Evolutionary conservation across 1,140 invertebrate genomes (phyloP).

Genomic region (Papilio dardanus): DNA sequence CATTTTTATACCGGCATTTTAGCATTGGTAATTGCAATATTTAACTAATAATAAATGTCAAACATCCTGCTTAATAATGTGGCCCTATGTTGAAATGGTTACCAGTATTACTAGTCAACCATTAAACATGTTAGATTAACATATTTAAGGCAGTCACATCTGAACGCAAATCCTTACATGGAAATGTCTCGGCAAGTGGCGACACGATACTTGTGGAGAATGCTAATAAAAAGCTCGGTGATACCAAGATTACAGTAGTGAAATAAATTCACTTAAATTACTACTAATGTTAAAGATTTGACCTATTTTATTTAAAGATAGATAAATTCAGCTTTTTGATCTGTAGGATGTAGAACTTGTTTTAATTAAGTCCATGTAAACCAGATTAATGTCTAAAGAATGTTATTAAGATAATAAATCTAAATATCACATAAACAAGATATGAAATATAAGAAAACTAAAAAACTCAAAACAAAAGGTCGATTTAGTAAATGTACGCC

Average conservation of each 20-base stretch:
- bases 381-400: neutral
- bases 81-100: slow-evolving; percentile 27
- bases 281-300: slow-evolving; percentile 14
- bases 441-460: neutral
- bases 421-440: too few relatives aligned
- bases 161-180: slow-evolving; percentile 31
- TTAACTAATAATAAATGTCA: slow-evolving; percentile 11
- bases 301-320: slow-evolving; percentile 18
- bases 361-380: neutral
- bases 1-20: neutral
- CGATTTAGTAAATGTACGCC: neutral
- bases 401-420: neutral
- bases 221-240: slow-evolving; percentile 33
- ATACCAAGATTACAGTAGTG: slow-evolving; percentile 32
- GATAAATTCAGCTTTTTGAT: neutral
- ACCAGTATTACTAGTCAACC: slow-evolving; percentile 23
- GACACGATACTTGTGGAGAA: slow-evolving; percentile 18
- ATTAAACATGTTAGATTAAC: slow-evolving; percentile 36
- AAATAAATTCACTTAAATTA: slow-evolving; percentile 17
- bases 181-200: slow-evolving; percentile 32
- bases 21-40: neutral
- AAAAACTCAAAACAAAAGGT: neutral
- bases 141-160: slow-evolving; percentile 34
- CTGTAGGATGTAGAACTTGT: neutral
- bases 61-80: slow-evolving; percentile 30